Conservation (phyloP, 2,797 vertebrate genomes). For the Muscicapa striata region DNA sequence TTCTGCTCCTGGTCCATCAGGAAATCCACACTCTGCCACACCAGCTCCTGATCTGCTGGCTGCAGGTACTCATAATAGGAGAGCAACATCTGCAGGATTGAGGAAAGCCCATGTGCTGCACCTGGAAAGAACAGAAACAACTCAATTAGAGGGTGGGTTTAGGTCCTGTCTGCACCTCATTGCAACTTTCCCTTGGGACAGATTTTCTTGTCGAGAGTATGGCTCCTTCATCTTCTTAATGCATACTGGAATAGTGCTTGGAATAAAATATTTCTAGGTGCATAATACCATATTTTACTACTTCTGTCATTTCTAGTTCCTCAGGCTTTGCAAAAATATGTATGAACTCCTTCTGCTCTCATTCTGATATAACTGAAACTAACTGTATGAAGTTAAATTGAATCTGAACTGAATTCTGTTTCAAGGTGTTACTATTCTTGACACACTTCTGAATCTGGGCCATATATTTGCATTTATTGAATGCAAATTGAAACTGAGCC, state of each 20-base stretch:
- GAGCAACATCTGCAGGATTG: conserved; percentile 90
- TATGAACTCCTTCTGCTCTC: not conserved
- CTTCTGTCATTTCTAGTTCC: not conserved
- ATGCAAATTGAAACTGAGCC: not conserved
- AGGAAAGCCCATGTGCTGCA: conserved; percentile 89
- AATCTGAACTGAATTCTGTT: not conserved
- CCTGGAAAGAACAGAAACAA: conserved; percentile 69
- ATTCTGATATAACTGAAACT: not conserved
- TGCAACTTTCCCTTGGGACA: not conserved
- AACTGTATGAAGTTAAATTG: not conserved
- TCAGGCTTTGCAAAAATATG: not conserved
- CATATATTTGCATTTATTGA: not conserved
- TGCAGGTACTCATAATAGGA: conserved; percentile 88
- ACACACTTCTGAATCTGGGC: not conserved
- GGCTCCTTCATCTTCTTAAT: not conserved
- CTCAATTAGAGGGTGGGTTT: not conserved
- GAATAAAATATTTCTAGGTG: not conserved
- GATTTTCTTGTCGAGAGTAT: not conserved
- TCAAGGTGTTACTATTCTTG: not conserved
- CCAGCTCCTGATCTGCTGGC: conserved; percentile 84
- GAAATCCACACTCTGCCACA: conserved; percentile 91
- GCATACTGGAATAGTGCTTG: not conserved
- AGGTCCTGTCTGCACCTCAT: not conserved
- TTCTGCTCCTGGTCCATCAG: conserved; percentile 92
- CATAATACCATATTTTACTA: not conserved